Evolutionary conservation across 2,113 vertebrate genomes (phyloP).

Genomic region (Eleginops maclovinus): DNA sequence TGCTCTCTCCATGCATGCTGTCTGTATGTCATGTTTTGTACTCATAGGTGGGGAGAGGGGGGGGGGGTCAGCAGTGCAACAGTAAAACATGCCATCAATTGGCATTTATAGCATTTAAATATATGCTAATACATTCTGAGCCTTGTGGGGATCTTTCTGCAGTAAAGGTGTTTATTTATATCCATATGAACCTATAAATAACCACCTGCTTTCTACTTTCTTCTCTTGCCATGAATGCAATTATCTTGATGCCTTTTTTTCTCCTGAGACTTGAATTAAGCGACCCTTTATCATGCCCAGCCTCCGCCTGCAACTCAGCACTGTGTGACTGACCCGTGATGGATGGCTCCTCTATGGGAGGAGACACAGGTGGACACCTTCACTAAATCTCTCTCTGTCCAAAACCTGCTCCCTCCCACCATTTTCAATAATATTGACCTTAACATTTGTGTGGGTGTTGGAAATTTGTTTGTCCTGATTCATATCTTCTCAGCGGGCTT

Average conservation of each 20-base stretch:
- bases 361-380: conserved; percentile 49
- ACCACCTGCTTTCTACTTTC: conserved; percentile 20
- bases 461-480: conserved; percentile 59
- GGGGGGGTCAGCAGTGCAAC: neutral
- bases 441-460: conserved; percentile 31
- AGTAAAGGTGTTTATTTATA: conserved; percentile 35
- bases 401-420: neutral
- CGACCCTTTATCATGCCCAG: conserved; percentile 6
- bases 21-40: neutral
- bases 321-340: conserved; percentile 50
- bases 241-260: conserved; percentile 39
- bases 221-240: conserved; percentile 5
- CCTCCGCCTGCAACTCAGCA: neutral
- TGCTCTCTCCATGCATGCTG: neutral
- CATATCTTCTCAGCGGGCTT: conserved; percentile 21
- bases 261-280: conserved; percentile 31
- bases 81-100: conserved; percentile 21
- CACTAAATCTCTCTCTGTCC: conserved; percentile 54
- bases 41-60: neutral
- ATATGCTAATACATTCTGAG: conserved; percentile 27
- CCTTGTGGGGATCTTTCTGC: neutral
- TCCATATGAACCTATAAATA: conserved; percentile 36
- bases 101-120: conserved; percentile 37
- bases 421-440: conserved; percentile 43
- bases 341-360: conserved; percentile 58